phyloP scores from a whole-genome alignment of 2,113 vertebrate species.

The Corythornis cristatus region DNA sequence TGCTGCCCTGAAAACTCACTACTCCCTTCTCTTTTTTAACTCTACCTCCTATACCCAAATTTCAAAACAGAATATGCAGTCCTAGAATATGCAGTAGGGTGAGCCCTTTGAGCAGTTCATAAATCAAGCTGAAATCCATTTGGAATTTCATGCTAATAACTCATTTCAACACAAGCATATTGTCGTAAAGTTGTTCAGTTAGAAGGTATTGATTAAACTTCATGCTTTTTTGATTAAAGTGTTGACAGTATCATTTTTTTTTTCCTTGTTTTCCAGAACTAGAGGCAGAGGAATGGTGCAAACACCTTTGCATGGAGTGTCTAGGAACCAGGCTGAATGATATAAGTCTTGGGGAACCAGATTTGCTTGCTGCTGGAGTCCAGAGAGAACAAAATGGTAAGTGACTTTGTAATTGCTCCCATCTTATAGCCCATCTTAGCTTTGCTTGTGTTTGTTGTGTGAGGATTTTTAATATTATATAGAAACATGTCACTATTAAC shows the following conservation, averaged over 20 bases:
- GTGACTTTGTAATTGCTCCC: slow-evolving; percentile 35
- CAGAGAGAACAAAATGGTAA: slow-evolving; percentile 97
- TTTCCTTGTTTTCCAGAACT: slow-evolving; percentile 81
- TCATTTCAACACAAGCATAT: background rate
- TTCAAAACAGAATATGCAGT: background rate
- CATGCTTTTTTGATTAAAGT: background rate
- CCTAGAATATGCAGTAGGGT: background rate
- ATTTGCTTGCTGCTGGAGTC: slow-evolving; percentile 96
- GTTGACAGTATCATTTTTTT: background rate
- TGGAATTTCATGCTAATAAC: background rate
- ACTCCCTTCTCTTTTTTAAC: background rate
- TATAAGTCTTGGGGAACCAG: slow-evolving; percentile 97
- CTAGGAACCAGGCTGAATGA: slow-evolving; percentile 94
- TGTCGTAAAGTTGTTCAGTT: background rate
- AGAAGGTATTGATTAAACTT: background rate
- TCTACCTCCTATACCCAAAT: background rate
- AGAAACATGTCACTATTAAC: background rate
- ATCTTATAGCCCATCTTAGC: background rate
- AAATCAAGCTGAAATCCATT: background rate
- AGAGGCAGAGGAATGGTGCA: slow-evolving; percentile 99
- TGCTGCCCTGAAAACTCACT: background rate
- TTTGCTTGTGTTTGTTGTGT: background rate
- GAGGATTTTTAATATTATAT: background rate
- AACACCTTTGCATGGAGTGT: slow-evolving; percentile 95
- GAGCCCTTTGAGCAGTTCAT: background rate